phyloP scores from a whole-genome alignment of 1,140 invertebrate genomes.

The Mycetomoellerius zeteki region DNA sequence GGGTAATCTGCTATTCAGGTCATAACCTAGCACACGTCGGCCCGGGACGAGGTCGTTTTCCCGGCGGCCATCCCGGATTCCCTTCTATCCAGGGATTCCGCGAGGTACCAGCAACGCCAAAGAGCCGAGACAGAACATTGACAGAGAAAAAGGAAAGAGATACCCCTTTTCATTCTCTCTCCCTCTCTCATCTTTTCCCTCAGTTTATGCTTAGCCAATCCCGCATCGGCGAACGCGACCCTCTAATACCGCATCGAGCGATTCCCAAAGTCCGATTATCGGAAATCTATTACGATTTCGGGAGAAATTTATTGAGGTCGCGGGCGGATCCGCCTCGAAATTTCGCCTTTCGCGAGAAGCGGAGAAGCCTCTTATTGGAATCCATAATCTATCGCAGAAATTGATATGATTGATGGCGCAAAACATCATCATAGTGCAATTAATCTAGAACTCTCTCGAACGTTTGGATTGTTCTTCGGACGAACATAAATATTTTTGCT shows the following conservation, averaged over 20 bases:
- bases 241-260: conserved; percentile 32
- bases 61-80: conserved; percentile 78
- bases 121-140: conserved; percentile 14
- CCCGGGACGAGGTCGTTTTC: conserved; percentile 77
- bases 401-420: conserved; percentile 35
- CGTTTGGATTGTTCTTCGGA: not conserved
- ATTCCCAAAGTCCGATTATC: conserved; percentile 52
- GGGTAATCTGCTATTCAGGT: conserved; percentile 83
- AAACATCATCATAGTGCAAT: not conserved
- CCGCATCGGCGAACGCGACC: not conserved
- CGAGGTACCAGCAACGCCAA: conserved; percentile 57
- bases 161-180: not conserved
- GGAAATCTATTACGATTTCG: conserved; percentile 59
- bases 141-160: conserved; percentile 9
- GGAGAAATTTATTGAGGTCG: conserved; percentile 39
- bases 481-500: not conserved
- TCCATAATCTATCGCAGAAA: conserved; percentile 39
- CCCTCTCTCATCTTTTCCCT: too few species aligned
- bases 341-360: conserved; percentile 23
- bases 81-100: conserved; percentile 73
- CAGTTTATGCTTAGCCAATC: conserved; percentile 34
- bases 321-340: conserved; percentile 12
- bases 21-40: conserved; percentile 77
- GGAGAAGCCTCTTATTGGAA: conserved; percentile 34
- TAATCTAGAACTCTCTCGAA: conserved; percentile 17